Evolutionary conservation across 2,113 vertebrate genomes (phyloP), one percentile per base, ranked within the genome.

Genomic region (Scophthalmus maximus): DNA sequence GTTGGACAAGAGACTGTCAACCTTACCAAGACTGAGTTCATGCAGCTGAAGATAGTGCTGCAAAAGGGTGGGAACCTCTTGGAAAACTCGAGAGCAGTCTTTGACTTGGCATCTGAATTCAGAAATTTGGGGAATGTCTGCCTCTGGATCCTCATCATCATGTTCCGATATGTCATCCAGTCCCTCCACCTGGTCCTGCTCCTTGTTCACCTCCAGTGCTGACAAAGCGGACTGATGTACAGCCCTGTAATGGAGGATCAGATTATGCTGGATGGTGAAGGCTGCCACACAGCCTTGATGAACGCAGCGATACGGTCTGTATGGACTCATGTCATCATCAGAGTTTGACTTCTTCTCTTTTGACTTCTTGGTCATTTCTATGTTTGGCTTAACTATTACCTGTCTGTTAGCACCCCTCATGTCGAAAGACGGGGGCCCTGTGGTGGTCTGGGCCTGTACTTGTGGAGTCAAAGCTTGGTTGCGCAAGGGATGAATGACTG

Each of bases 191-290:
- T 76, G 92, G 44, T 97, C 96, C 12, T 95, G 94, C 77, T 96
- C 96, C 55, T 94, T 89, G 76, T 95, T 95, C 0, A 89, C 87
- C 80, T 95, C 92, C 85, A 97, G 93, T 2, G 93, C 93, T 17
- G 96, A 93, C 22, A 97, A 81, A 72, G 95, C 95, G 6, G 96
- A 96, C 71, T 97, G 98, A 79, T 99, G 97, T 44, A 99, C 94
- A 29, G 96, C 95, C 62, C 96, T 95, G 82, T 99, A 99, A 85
- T 99, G 97, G 56, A 99, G 96, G 81, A 99, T 99, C 40, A 98
- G 85, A 78, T 98, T 99, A 27, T 98, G 97, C 1, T 99, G 97
- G 82, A 98, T 96, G 0, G 97, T 97, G 77, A 99, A 99, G 18
- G 97, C 97, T 0, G 97, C 97, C 42, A 94, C 92, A 66, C 97